These are phyloP conservation scores for Orius insidiosus DNA, from an alignment of 1,140 invertebrate genomes.

Conservation along the genomic window DNA sequence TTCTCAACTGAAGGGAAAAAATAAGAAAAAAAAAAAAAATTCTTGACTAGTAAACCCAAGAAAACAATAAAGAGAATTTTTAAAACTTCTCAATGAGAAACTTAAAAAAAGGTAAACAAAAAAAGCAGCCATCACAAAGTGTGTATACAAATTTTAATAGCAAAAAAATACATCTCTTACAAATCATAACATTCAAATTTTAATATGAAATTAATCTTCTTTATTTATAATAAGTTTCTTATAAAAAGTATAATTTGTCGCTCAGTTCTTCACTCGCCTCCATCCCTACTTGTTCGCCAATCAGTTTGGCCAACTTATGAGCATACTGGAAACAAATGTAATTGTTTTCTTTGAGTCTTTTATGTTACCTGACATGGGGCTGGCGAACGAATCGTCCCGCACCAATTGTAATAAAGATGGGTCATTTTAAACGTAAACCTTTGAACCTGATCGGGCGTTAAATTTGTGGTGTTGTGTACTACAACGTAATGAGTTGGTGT, in stretches of 20 bases:
- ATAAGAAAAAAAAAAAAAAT: too few relatives aligned
- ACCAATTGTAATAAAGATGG: conserved; percentile 92
- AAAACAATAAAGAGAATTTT: too few relatives aligned
- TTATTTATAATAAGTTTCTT: too few relatives aligned
- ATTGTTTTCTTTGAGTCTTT: background rate
- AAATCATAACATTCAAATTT: too few relatives aligned
- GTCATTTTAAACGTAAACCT: conserved; percentile 74
- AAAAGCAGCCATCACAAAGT: too few relatives aligned
- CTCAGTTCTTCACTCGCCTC: conserved; percentile 8
- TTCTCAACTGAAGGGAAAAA: too few relatives aligned
- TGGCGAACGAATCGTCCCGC: conserved; percentile 76
- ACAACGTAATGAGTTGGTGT: conserved; percentile 83
- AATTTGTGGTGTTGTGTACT: conserved; percentile 46
- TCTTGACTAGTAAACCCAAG: too few relatives aligned
- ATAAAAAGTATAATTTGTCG: conserved; percentile 18
- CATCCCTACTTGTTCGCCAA: conserved; percentile 38
- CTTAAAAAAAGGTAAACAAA: too few relatives aligned
- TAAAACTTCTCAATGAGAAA: too few relatives aligned
- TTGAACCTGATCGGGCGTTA: conserved; percentile 70
- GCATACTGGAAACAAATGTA: conserved; percentile 44
- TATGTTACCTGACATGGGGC: conserved; percentile 58
- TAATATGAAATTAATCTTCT: too few relatives aligned
- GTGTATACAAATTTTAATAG: too few relatives aligned
- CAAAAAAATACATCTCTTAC: too few relatives aligned
- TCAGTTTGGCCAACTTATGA: conserved; percentile 63